Evolutionary conservation across 2,797 vertebrate genomes (phyloP).

Genomic region (Gymnocypris eckloni): DNA sequence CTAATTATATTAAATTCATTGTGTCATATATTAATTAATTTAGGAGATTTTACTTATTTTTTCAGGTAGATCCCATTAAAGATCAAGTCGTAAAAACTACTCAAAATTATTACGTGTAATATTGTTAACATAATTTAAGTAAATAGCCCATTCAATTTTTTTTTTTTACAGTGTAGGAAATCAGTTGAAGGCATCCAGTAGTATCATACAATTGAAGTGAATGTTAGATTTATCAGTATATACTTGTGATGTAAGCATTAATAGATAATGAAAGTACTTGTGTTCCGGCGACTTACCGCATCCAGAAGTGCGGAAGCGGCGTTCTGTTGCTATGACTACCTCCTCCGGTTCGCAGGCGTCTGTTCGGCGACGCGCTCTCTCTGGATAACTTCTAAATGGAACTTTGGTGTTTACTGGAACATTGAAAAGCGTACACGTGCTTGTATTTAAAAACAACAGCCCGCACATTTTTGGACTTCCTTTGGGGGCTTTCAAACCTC

Average conservation of each 20-base stretch:
- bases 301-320: background rate
- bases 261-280: background rate
- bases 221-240: background rate
- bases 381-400: constrained; percentile 8
- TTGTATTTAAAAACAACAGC: background rate
- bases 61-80: too few species aligned
- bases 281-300: background rate
- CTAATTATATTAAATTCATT: too few species aligned
- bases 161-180: background rate
- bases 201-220: background rate
- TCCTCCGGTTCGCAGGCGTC: background rate
- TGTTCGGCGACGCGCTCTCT: background rate
- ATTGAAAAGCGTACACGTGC: background rate
- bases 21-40: too few species aligned
- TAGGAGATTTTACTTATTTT: too few species aligned
- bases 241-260: background rate
- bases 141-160: too few species aligned
- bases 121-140: too few species aligned
- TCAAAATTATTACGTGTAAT: too few species aligned
- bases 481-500: background rate
- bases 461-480: background rate
- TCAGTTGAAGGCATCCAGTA: background rate
- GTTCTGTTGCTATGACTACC: constrained; percentile 32
- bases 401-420: background rate
- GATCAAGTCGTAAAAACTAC: too few species aligned